Percentiles rank a stretch among this genome's conserved stretches.
These are phyloP conservation scores for Trichoplusia ni DNA, from an alignment of 1,140 invertebrate genomes.

Conservation along the genomic window DNA sequence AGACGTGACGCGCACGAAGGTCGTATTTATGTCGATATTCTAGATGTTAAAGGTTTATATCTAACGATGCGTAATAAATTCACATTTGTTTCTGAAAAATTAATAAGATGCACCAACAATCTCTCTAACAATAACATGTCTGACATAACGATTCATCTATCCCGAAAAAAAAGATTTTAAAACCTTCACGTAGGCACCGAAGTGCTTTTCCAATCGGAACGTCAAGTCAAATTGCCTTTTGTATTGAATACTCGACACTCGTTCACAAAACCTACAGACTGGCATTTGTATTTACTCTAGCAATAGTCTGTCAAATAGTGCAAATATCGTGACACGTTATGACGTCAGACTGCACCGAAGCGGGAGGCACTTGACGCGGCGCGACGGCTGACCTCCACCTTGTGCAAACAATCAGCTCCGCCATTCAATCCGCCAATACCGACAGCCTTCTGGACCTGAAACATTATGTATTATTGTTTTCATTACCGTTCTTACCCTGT, in stretches of 20 bases:
- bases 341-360: conserved; percentile 1
- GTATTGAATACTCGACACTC: no score
- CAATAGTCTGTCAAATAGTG: conserved; percentile 16
- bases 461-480: conserved; percentile 10
- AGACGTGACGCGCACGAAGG: conserved; percentile 24
- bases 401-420: conserved; percentile 11
- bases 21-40: conserved; percentile 14
- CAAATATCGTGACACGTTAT: conserved; percentile 17
- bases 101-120: no score
- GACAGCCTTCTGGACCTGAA: conserved; percentile 20
- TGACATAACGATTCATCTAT: no score
- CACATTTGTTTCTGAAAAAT: no score
- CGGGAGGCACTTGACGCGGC: neutral
- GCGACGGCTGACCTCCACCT: conserved; percentile 3
- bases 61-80: no score
- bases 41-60: neutral
- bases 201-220: no score
- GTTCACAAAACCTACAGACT: no score
- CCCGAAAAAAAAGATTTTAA: no score
- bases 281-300: neutral
- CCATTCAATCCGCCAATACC: conserved; percentile 11
- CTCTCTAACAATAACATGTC: no score
- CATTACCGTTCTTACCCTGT: no score
- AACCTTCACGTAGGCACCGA: no score
- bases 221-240: no score